These are phyloP conservation scores for Chaetorhynchus papuensis DNA, from an alignment of 2,113 vertebrate species.

Conservation along the genomic window DNA sequence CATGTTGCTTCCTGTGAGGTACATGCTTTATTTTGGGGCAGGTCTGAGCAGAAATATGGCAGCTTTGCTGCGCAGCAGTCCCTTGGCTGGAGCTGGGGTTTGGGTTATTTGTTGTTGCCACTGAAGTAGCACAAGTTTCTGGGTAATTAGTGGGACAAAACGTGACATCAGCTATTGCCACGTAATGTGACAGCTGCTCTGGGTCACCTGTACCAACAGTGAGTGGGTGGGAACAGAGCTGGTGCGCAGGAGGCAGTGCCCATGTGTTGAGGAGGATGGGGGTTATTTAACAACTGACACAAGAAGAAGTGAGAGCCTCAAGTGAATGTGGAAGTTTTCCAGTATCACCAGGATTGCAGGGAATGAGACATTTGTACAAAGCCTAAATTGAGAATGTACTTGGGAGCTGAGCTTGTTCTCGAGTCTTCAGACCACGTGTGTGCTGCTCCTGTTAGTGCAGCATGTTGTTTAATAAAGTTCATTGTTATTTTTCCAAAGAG, in stretches of 20 bases:
- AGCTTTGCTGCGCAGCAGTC: background rate
- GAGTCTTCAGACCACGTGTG: background rate
- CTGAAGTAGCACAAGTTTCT: background rate
- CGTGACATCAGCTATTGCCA: background rate
- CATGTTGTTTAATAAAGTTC: background rate
- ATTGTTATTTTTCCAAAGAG: background rate
- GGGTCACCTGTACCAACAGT: background rate
- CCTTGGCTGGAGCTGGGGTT: background rate
- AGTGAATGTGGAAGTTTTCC: background rate
- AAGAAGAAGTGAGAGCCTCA: background rate
- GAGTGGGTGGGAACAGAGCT: background rate
- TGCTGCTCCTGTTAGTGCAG: background rate
- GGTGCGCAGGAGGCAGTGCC: background rate
- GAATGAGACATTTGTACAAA: background rate
- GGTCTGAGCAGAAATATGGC: background rate
- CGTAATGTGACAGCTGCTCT: background rate
- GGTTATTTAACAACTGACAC: background rate
- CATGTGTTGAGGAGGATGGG: constrained; percentile 16
- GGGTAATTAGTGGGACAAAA: background rate
- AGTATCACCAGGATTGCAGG: background rate
- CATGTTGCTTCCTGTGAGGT: background rate
- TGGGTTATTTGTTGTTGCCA: background rate
- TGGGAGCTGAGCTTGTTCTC: background rate
- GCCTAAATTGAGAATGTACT: background rate
- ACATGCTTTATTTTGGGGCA: background rate